Evolutionary conservation across 2,113 vertebrate genomes (phyloP).

Genomic region (Rhombomys opimus): DNA sequence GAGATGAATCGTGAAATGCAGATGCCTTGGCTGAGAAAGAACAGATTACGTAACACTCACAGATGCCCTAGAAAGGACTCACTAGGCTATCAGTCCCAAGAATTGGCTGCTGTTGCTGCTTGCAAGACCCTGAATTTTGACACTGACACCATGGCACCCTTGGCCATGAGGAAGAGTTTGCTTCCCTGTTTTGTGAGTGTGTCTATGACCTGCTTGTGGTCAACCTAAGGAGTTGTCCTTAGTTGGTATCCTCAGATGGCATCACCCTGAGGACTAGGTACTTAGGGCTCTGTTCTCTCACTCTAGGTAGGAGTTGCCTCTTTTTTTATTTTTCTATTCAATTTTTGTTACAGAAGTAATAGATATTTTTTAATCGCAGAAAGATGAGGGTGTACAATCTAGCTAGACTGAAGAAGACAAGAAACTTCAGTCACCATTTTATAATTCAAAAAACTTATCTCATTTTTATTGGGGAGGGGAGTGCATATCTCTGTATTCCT

Average conservation of each 20-base stretch:
- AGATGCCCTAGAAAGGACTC: not conserved
- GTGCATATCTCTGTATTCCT: not conserved
- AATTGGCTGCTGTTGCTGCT: not conserved
- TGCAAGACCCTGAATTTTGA: not conserved
- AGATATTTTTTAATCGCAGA: not conserved
- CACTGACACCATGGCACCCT: not conserved
- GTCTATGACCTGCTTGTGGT: not conserved
- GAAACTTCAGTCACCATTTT: not conserved
- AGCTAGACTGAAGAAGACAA: not conserved
- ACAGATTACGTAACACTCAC: not conserved
- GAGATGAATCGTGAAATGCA: not conserved
- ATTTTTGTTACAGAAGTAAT: not conserved
- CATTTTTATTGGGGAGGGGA: not conserved
- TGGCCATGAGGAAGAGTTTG: not conserved
- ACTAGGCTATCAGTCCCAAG: too few species aligned
- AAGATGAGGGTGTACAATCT: not conserved
- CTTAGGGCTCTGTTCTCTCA: not conserved
- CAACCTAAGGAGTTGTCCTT: not conserved
- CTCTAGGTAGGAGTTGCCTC: not conserved
- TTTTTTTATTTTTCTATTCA: not conserved
- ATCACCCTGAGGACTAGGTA: not conserved
- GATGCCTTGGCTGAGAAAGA: not conserved
- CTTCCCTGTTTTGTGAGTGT: not conserved
- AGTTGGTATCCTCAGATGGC: not conserved
- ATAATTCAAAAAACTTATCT: not conserved